phyloP scores from a whole-genome alignment of 2,113 vertebrate genomes.

The Oncorhynchus mykiss region DNA sequence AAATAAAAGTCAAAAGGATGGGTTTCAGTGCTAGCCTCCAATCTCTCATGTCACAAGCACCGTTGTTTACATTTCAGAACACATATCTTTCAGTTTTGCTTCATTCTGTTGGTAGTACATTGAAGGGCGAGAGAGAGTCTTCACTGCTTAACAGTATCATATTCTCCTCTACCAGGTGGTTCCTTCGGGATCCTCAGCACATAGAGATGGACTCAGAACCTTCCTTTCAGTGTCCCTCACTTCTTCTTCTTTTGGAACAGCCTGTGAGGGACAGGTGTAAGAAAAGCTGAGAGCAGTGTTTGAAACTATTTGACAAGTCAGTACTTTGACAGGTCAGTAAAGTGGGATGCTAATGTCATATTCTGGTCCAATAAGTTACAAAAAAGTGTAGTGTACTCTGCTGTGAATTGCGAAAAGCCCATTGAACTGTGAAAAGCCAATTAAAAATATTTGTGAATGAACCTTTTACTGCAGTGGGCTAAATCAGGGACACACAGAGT shows the following conservation, averaged over 20 bases:
- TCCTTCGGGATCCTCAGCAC: slow-evolving; percentile 43
- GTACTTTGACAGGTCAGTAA: neutral
- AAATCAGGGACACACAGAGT: too few species aligned
- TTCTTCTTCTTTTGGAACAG: slow-evolving; percentile 72
- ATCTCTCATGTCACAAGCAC: slow-evolving; percentile 49
- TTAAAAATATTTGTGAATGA: too few species aligned
- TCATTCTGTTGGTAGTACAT: slow-evolving; percentile 54
- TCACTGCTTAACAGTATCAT: slow-evolving; percentile 45
- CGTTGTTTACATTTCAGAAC: slow-evolving; percentile 43
- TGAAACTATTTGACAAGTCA: neutral
- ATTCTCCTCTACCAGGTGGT: slow-evolving; percentile 18
- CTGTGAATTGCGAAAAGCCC: too few species aligned
- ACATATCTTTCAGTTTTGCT: slow-evolving; percentile 45
- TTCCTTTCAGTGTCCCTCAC: slow-evolving; percentile 39
- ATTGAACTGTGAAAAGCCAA: too few species aligned
- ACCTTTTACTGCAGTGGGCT: too few species aligned
- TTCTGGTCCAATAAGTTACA: too few species aligned
- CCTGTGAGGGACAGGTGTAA: slow-evolving; percentile 50
- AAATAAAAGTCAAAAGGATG: slow-evolving; percentile 47
- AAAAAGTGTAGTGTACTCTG: too few species aligned
- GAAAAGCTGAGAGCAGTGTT: slow-evolving; percentile 59
- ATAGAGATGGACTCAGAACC: slow-evolving; percentile 33
- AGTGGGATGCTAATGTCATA: neutral
- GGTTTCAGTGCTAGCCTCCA: slow-evolving; percentile 30
- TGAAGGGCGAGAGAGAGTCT: slow-evolving; percentile 46